Evolutionary conservation across 2,797 vertebrate species (phyloP).

Genomic region (Takifugu rubripes): DNA sequence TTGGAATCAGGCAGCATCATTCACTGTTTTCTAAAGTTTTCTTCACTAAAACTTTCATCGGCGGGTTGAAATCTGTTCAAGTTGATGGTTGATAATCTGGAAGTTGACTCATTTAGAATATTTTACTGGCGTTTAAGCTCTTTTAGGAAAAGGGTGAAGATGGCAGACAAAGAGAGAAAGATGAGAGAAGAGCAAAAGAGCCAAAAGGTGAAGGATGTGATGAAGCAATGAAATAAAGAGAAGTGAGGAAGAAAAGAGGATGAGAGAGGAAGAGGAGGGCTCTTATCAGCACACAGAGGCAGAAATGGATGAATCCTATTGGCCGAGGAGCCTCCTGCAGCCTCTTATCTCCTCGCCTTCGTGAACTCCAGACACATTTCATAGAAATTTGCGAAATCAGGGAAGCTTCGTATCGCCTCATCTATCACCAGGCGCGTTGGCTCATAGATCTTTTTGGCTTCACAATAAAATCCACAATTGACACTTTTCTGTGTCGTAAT

Average conservation of each 20-base stretch:
- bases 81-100: too few relatives aligned
- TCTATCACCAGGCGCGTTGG: slow-evolving; percentile 47
- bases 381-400: slow-evolving; percentile 75
- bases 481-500: slow-evolving; percentile 29
- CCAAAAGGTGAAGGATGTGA: slow-evolving; percentile 27
- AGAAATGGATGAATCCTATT: slow-evolving; percentile 74
- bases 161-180: slow-evolving; percentile 13
- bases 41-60: too few relatives aligned
- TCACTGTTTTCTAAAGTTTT: too few relatives aligned
- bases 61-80: too few relatives aligned
- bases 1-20: too few relatives aligned
- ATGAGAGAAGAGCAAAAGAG: slow-evolving; percentile 13
- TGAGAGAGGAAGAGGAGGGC: slow-evolving; percentile 30
- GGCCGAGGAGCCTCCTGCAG: slow-evolving; percentile 41
- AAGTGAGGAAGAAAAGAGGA: slow-evolving; percentile 7
- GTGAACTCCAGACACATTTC: slow-evolving; percentile 66
- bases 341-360: slow-evolving; percentile 71
- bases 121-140: too few relatives aligned
- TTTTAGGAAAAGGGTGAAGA: slow-evolving; percentile 9
- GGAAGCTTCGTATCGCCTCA: slow-evolving; percentile 51
- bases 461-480: slow-evolving; percentile 60
- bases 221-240: slow-evolving; percentile 17
- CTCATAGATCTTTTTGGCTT: slow-evolving; percentile 50
- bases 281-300: slow-evolving; percentile 70
- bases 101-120: too few relatives aligned